phyloP scores from a whole-genome alignment of 1,140 invertebrate genomes.

The Lasioglossum baleicum region DNA sequence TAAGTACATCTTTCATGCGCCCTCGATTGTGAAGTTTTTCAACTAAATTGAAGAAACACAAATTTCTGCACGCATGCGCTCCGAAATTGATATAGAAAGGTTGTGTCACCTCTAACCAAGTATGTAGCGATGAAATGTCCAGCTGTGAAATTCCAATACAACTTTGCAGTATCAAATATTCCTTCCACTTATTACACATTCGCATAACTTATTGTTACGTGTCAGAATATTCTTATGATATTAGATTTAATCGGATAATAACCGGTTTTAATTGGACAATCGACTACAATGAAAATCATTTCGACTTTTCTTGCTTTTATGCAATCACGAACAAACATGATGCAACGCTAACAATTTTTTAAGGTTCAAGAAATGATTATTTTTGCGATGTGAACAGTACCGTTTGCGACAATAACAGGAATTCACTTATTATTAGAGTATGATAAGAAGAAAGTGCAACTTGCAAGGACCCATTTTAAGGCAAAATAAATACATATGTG shows the following conservation, averaged over 20 bases:
- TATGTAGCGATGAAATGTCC: conserved; percentile 36
- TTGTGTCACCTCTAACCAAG: no score
- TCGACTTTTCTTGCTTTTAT: neutral
- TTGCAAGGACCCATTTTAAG: neutral
- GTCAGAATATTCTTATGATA: no score
- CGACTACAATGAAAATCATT: neutral
- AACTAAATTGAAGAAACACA: no score
- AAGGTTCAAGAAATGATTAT: neutral
- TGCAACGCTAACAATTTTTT: conserved; percentile 4
- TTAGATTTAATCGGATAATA: no score
- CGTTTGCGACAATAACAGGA: neutral
- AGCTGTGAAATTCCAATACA: conserved; percentile 65
- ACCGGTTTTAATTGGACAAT: no score
- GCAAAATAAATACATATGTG: neutral
- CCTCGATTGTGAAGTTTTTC: no score
- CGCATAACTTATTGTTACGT: no score
- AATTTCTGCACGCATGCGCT: no score
- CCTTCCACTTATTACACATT: neutral
- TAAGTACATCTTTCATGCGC: no score
- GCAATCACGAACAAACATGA: neutral
- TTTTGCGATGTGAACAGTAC: neutral
- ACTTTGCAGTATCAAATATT: conserved; percentile 6
- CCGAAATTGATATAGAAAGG: no score
- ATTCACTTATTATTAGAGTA: neutral
- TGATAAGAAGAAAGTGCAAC: neutral